Percentiles rank a stretch among this genome's conserved stretches.
phyloP scores from a whole-genome alignment of 2,888 invertebrate species.

The Bruchidius siliquastri region DNA sequence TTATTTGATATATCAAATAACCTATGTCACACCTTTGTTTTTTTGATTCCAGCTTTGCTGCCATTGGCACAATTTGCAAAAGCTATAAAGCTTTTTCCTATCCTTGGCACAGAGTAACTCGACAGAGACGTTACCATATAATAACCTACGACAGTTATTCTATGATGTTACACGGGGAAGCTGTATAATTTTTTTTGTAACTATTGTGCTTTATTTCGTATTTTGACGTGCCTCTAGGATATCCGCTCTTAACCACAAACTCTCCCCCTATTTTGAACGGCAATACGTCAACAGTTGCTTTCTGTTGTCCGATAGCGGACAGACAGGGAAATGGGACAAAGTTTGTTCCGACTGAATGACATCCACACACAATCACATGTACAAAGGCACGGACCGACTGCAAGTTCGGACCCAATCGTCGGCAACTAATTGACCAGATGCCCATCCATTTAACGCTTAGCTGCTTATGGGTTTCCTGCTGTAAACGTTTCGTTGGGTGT shows the following conservation, averaged over 20 bases:
- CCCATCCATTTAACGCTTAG: neutral
- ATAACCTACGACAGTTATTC: too few relatives aligned
- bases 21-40: too few relatives aligned
- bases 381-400: neutral
- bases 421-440: neutral
- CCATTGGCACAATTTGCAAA: too few relatives aligned
- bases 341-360: neutral
- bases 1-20: too few relatives aligned
- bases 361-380: neutral
- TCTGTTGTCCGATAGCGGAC: neutral
- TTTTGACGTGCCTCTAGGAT: neutral
- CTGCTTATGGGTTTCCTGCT: neutral
- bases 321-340: neutral
- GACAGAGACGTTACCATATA: too few relatives aligned
- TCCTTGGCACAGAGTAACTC: too few relatives aligned
- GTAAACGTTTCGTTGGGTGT: neutral
- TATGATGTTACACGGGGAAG: too few relatives aligned
- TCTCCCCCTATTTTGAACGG: neutral
- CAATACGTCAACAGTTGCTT: neutral
- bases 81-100: too few relatives aligned
- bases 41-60: too few relatives aligned
- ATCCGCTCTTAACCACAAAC: neutral
- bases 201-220: too few relatives aligned
- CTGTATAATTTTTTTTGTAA: too few relatives aligned
- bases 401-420: neutral